Evolutionary conservation across 2,888 invertebrate species (phyloP).

Genomic region (Drosophila stalkeri): DNA sequence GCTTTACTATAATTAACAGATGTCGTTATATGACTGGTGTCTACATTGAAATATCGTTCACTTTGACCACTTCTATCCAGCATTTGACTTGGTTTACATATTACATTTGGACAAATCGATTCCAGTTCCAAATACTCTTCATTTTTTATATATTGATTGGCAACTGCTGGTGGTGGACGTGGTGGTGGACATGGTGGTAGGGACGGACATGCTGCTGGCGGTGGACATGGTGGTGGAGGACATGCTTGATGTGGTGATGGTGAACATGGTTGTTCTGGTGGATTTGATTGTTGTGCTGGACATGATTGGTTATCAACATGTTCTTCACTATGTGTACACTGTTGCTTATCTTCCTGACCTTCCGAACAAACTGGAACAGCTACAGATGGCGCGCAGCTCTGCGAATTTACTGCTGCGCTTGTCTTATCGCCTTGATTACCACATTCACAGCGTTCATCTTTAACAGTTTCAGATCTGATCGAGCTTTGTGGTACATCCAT

Average conservation of each 20-base stretch:
- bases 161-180: neutral
- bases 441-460: neutral
- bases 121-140: neutral
- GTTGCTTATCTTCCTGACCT: neutral
- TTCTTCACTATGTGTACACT: no score
- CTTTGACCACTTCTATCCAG: neutral
- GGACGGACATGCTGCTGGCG: no score
- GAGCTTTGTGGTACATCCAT: neutral
- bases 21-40: conserved; percentile 15
- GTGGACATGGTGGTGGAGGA: neutral
- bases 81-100: neutral
- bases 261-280: neutral
- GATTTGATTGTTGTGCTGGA: neutral
- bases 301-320: neutral
- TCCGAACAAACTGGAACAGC: neutral
- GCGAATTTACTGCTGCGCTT: neutral
- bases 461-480: neutral
- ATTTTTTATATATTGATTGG: neutral
- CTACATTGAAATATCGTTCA: neutral
- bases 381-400: neutral
- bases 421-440: neutral
- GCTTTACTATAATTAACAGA: neutral
- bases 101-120: neutral
- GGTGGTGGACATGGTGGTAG: neutral
- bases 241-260: no score